Evolutionary conservation across 2,888 invertebrate species (phyloP).

Genomic region (Lobophora halterata): DNA sequence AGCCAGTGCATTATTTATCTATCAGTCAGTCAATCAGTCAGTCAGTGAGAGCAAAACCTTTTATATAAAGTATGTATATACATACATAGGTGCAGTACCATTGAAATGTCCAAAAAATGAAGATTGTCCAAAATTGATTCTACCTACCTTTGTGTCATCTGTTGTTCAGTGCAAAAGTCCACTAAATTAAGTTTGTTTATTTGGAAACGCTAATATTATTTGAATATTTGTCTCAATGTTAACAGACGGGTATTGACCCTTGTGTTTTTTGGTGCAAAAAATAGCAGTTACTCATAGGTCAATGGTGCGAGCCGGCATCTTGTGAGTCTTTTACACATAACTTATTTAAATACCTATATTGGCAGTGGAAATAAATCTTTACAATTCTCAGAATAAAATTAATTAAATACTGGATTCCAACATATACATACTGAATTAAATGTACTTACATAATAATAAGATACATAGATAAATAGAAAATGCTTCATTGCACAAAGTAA

Average conservation of each 20-base stretch:
- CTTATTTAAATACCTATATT: slow-evolving; percentile 38
- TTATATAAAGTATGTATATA: too few species aligned
- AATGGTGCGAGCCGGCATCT: slow-evolving; percentile 57
- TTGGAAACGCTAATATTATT: slow-evolving; percentile 16
- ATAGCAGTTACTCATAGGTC: slow-evolving; percentile 65
- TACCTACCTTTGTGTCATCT: too few species aligned
- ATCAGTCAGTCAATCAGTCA: too few species aligned
- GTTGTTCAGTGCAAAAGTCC: slow-evolving; percentile 2
- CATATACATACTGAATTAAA: slow-evolving; percentile 6
- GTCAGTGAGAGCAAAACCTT: too few species aligned
- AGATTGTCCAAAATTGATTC: too few species aligned
- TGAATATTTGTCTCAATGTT: slow-evolving; percentile 27
- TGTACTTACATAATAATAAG: slow-evolving; percentile 3
- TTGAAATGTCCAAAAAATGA: too few species aligned
- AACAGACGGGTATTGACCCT: slow-evolving; percentile 34
- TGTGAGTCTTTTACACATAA: slow-evolving; percentile 40
- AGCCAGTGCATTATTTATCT: too few species aligned
- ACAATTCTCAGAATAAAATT: slow-evolving; percentile 29
- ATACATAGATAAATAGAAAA: too few species aligned
- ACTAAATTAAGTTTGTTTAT: slow-evolving; percentile 18
- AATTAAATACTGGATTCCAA: slow-evolving; percentile 18
- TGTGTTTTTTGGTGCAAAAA: slow-evolving; percentile 28
- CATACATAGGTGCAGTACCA: too few species aligned
- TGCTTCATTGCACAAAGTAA: too few species aligned
- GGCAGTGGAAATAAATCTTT: slow-evolving; percentile 39